Evolutionary conservation across 2,113 vertebrate species (phyloP), one percentile per base, ranked within the genome.

Genomic region (Protomyctophum bolini): DNA sequence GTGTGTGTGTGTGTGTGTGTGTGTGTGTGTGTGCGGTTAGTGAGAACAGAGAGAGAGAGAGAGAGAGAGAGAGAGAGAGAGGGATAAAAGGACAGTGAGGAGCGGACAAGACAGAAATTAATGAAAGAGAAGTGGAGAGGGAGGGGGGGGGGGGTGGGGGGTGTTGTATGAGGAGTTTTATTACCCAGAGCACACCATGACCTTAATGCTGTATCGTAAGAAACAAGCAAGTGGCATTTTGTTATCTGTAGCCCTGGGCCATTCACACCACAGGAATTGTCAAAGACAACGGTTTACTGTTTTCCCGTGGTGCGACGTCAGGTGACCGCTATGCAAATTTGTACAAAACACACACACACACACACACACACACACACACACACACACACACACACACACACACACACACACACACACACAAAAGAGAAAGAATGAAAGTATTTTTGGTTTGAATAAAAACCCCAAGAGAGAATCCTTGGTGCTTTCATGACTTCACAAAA

Each of bases 151-250:
- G 66, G 61, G 12, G 62, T 63, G 61, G 66, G 73, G 78, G 80
- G 71, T 21, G 61, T 70, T 61, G 48, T 56, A 47, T 10, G 28
- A 6, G 2, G 33, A 4, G 33, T n/a, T 4, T 75, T 81, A 65
- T 80, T 82, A 86, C 63, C 72, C 54, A 64, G 41, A 84, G 83
- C 63, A 73, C 77, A 82, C 50, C 11, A 8, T 86, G 86, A 86
- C 84, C 86, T 78, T 66, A 88, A 67, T 58, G 55, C 54, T 63
- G 61, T 82, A 82, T 85, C 76, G 74, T 64, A 83, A 68, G 66
- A 73, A 67, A 76, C 3, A 76, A 54, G 54, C 78, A 76, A 73
- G 61, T 71, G 77, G 73, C 81, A 81, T 85, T 86, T 81, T 75
- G 47, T 66, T 74, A 58, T 77, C 45, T 63, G 11, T 8, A 41